Base-by-base conservation (phyloP, 1,140 invertebrate species). In the Bursaphelenchus mucronatus region DNA sequence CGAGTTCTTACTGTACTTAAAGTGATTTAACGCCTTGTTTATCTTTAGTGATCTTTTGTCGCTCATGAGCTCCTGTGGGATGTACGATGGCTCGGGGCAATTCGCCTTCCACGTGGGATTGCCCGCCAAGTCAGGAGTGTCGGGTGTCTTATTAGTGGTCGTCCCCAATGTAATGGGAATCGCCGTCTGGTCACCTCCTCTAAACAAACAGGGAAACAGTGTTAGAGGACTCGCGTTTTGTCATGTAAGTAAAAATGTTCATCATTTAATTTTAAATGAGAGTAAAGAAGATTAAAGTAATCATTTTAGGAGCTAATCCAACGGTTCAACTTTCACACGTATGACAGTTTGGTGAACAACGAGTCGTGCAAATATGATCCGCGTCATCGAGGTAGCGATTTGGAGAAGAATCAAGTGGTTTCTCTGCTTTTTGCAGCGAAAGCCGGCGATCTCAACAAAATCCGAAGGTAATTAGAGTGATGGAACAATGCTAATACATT, bases 101-200 rank as follows among this genome's bases (percentile, higher is more conserved):
- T 70, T 67, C 68, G 56, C 65, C 73, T 78, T 62, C 17, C 72
- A 90, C 88, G 89, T 96, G 40, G 94, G 94, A 11, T 85, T 97
- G 53, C 94, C 94, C n/a, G 92, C 92, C 9, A 97, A 97, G 83
- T 96, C 93, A 0, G 93, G 93, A 30, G 93, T 97, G 0, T 91
- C 90, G 19, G 94, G 94, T 17, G 88, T 88, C 58, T 88, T 96
- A 79, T 84, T 97, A 67, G 87, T 97, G 17, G 93, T 97, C 0
- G 90, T 97, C 17, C 94, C 94, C 2, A 96, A 97, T 82, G 90
- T 96, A 0, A 91, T 93, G 90, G 92, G 91, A 19, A 89, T 94
- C 40, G 92, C 90, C 75, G 87, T 90, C 0, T 97, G 92, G 91
- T 95, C 92, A 0, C 94, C 94, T 21, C 89, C 90, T 0, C 83